Base-by-base conservation (phyloP, 2,888 invertebrate genomes). In the Synergus gifuensis region DNA sequence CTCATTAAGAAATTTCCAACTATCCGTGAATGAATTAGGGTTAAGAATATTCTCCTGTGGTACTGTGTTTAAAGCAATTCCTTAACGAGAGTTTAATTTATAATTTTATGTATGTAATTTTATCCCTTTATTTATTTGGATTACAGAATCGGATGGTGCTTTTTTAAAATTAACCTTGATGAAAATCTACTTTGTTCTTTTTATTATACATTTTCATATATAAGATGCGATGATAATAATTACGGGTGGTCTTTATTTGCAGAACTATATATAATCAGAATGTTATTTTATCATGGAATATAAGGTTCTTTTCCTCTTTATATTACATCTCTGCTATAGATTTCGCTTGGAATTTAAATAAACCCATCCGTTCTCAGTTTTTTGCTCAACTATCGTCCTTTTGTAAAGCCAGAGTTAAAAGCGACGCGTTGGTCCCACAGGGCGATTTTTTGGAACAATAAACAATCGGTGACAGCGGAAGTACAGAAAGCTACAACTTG, bases 401-500 rank as follows among this genome's bases (percentile, higher is more conserved):
- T 73, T 73, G 73, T 54, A 73, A n/a, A 36, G 9, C 28, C 73
- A 73, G 22, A 22, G 60, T 28, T 60, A 44, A 67, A 44, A 73
- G 67, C 73, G 54, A 73, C 54, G 49, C 73, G 54, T 73, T 73
- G 73, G 73, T 73, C 73, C 73, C 73, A 54, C 73, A 54, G 28
- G 54, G 36, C n/a, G 73, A 73, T 73, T 73, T n/a, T n/a, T 73
- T 54, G 16, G 18, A 40, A 73, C 73, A 73, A 73, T 73, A 73
- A 73, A 73, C 73, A 73, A 54, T 73, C 73, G 49, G 73, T 73
- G 73, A 54, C 73, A 73, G 73, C 54, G 73, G 73, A 73, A 73
- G 73, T 73, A 54, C 49, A 54, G 36, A 40, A 73, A 73, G 22
- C 46, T 54, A n/a, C 36, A 54, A 73, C 28, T 73, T 36, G 54